Conservation (phyloP, 2,888 invertebrate genomes). For the Ptychoptera contaminata region DNA sequence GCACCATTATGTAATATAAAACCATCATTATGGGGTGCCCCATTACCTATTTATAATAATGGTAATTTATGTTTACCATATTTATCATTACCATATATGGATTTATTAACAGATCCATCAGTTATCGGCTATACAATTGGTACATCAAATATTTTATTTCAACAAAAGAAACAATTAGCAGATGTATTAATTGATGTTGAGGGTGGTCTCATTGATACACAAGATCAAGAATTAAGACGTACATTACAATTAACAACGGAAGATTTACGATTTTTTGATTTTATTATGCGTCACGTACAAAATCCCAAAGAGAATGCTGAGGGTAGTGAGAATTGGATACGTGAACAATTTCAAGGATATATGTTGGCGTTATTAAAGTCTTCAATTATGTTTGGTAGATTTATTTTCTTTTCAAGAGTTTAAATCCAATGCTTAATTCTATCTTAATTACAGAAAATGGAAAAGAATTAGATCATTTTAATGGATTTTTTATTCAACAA, state of each 20-base stretch:
- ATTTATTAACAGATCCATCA: constrained; percentile 72
- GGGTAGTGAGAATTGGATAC: constrained; percentile 93
- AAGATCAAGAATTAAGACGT: constrained; percentile 60
- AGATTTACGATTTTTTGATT: constrained; percentile 90
- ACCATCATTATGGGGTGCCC: constrained; percentile 61
- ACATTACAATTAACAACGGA: constrained; percentile 84
- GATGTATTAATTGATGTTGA: constrained; percentile 87
- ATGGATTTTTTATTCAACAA: constrained; percentile 62
- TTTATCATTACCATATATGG: constrained; percentile 85
- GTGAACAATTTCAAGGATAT: constrained; percentile 84
- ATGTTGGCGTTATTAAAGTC: constrained; percentile 67
- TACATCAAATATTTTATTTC: constrained; percentile 97
- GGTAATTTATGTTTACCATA: constrained; percentile 93
- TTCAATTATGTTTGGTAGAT: constrained; percentile 50
- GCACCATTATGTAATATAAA: constrained; percentile 22
- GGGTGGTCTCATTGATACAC: constrained; percentile 67
- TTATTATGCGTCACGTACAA: constrained; percentile 63
- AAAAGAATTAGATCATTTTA: constrained; percentile 77
- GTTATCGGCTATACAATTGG: constrained; percentile 81
- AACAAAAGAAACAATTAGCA: constrained; percentile 81
- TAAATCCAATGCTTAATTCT: not conserved
- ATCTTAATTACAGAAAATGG: constrained; percentile 37
- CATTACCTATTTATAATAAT: constrained; percentile 72
- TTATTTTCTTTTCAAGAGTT: constrained; percentile 2
- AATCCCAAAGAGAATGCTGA: constrained; percentile 54